phyloP scores from a whole-genome alignment of 2,797 vertebrate genomes.

The Lycodopsis pacificus region DNA sequence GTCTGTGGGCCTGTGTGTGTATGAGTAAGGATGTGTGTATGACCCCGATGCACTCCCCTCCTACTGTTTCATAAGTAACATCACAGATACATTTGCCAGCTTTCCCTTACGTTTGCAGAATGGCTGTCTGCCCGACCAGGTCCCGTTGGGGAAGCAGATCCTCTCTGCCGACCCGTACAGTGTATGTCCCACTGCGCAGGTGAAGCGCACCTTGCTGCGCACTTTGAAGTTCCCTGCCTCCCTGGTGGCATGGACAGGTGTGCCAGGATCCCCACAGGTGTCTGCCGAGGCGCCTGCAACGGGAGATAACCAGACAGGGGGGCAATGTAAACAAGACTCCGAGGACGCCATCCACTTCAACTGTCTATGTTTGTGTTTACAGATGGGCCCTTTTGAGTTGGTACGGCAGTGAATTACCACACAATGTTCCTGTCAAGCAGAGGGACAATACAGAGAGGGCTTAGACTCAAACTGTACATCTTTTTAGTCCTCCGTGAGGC shows the following conservation, averaged over 20 bases:
- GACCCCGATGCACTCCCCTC: conserved; percentile 8
- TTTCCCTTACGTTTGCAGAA: conserved; percentile 93
- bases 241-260: conserved; percentile 91
- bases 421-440: conserved; percentile 32
- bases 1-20: background rate
- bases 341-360: conserved; percentile 20
- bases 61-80: conserved; percentile 22
- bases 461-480: conserved; percentile 46
- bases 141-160: conserved; percentile 93
- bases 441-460: conserved; percentile 34
- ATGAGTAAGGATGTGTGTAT: background rate
- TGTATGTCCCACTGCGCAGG: conserved; percentile 91
- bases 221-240: conserved; percentile 94
- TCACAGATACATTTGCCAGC: conserved; percentile 23
- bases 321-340: conserved; percentile 44
- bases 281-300: conserved; percentile 87
- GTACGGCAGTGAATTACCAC: conserved; percentile 38
- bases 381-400: conserved; percentile 40
- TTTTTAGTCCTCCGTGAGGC: conserved; percentile 54
- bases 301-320: conserved; percentile 54
- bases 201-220: conserved; percentile 92
- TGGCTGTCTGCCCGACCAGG: conserved; percentile 95
- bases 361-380: conserved; percentile 11
- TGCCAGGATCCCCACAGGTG: conserved; percentile 95
- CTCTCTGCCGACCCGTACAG: conserved; percentile 95